A percentile compares a stretch with the other conserved stretches of the same genome.
Evolutionary conservation across 2,888 invertebrate genomes (phyloP).

Genomic region (Tethea ocularis): DNA sequence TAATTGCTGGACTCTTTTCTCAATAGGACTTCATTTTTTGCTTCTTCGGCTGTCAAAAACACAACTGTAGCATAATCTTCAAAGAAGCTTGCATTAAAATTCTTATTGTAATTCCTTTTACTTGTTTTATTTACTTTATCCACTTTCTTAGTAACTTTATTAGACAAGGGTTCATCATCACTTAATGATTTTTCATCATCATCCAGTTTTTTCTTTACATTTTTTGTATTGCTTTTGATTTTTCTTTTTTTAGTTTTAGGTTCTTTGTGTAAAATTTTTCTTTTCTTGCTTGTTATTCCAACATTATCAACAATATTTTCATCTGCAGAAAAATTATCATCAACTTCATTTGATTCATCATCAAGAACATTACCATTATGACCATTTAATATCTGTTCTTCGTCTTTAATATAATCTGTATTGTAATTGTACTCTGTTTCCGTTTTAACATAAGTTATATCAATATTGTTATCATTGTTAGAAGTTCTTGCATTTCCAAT

Average conservation of each 20-base stretch:
- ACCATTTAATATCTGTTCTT: not conserved
- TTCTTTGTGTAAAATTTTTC: slow-evolving; percentile 10
- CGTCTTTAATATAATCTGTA: not conserved
- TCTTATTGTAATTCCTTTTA: slow-evolving; percentile 15
- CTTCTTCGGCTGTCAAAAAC: slow-evolving; percentile 43
- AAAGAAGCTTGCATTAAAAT: slow-evolving; percentile 31
- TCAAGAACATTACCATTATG: not conserved
- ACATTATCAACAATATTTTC: not conserved
- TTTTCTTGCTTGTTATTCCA: not conserved
- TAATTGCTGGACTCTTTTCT: slow-evolving; percentile 52
- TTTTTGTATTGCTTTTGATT: slow-evolving; percentile 12
- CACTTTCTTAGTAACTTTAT: slow-evolving; percentile 25
- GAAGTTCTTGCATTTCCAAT: slow-evolving; percentile 8
- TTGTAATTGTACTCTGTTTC: not conserved
- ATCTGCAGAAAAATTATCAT: not conserved
- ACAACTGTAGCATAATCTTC: slow-evolving; percentile 44
- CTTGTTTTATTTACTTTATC: slow-evolving; percentile 11
- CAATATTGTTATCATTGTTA: not conserved
- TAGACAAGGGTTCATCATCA: slow-evolving; percentile 43
- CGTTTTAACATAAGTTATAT: not conserved
- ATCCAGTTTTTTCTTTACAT: slow-evolving; percentile 12
- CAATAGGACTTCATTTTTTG: slow-evolving; percentile 41
- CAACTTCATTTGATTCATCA: not conserved
- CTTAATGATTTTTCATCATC: slow-evolving; percentile 19
- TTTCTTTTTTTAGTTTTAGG: slow-evolving; percentile 19